These are phyloP conservation scores for Caenorhabditis briggsae DNA, from an alignment of 1,140 invertebrate species.

Conservation along the genomic window DNA sequence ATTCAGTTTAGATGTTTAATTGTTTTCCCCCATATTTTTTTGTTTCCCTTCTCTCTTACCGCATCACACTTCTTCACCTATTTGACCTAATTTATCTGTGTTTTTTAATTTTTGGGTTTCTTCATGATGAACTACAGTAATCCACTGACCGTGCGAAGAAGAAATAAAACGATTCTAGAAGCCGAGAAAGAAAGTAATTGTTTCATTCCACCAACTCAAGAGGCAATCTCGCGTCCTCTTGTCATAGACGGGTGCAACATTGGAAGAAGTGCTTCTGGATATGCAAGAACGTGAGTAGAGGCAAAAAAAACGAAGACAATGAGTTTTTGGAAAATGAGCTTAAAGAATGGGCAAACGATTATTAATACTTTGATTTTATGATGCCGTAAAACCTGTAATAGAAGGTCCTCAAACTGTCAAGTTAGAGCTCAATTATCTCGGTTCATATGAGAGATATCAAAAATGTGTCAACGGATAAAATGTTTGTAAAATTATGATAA, in stretches of 20 bases:
- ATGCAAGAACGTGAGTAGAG: slow-evolving; percentile 52
- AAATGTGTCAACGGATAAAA: too few relatives aligned
- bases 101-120: slow-evolving; percentile 19
- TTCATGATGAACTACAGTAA: slow-evolving; percentile 41
- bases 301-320: not conserved
- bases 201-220: slow-evolving; percentile 47
- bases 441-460: too few relatives aligned
- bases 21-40: not conserved
- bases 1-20: slow-evolving; percentile 47
- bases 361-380: too few relatives aligned
- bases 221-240: slow-evolving; percentile 55
- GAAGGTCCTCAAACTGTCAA: too few relatives aligned
- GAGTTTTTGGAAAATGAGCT: too few relatives aligned
- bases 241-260: slow-evolving; percentile 67
- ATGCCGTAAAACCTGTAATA: too few relatives aligned
- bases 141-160: too few relatives aligned
- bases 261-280: slow-evolving; percentile 62
- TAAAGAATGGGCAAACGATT: too few relatives aligned
- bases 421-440: too few relatives aligned
- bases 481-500: too few relatives aligned
- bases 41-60: not conserved
- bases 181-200: slow-evolving; percentile 20
- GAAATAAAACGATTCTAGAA: not conserved
- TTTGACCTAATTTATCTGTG: not conserved
- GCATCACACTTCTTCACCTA: not conserved